phyloP scores from a whole-genome alignment of 2,888 invertebrate genomes.

The Xanthia togata region DNA sequence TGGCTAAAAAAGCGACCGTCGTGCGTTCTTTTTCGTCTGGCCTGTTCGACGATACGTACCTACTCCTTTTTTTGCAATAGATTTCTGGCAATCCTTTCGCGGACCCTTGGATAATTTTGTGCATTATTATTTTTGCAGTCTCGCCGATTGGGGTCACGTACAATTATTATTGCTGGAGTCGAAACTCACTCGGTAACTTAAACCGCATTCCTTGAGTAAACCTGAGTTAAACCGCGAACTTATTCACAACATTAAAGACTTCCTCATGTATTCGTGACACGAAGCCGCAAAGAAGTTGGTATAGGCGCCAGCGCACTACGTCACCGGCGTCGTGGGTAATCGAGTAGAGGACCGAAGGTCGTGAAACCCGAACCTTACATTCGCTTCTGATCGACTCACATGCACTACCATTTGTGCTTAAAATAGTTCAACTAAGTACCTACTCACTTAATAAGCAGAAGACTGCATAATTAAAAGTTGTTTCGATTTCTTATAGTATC shows the following conservation, averaged over 20 bases:
- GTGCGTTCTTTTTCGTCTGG: conserved; percentile 79
- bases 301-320: conserved; percentile 84
- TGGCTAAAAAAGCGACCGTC: conserved; percentile 79
- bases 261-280: conserved; percentile 77
- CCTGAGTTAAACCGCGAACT: conserved; percentile 62
- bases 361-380: conserved; percentile 86
- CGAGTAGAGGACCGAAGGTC: conserved; percentile 87
- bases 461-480: conserved; percentile 31
- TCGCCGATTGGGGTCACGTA: conserved; percentile 50
- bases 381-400: conserved; percentile 81
- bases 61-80: conserved; percentile 71
- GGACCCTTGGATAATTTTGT: conserved; percentile 20
- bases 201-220: conserved; percentile 66
- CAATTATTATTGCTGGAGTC: conserved; percentile 34
- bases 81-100: conserved; percentile 62
- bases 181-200: conserved; percentile 61
- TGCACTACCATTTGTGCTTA: conserved; percentile 64
- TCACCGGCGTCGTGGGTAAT: conserved; percentile 87
- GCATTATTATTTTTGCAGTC: conserved; percentile 16
- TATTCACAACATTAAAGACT: conserved; percentile 69
- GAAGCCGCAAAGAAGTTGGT: conserved; percentile 78
- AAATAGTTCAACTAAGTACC: conserved; percentile 62
- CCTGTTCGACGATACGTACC: conserved; percentile 62
- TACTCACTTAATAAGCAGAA: conserved; percentile 38
- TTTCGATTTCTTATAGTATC: conserved; percentile 29